phyloP scores from a whole-genome alignment of 2,888 invertebrate genomes.

The Drosophila atripex region DNA sequence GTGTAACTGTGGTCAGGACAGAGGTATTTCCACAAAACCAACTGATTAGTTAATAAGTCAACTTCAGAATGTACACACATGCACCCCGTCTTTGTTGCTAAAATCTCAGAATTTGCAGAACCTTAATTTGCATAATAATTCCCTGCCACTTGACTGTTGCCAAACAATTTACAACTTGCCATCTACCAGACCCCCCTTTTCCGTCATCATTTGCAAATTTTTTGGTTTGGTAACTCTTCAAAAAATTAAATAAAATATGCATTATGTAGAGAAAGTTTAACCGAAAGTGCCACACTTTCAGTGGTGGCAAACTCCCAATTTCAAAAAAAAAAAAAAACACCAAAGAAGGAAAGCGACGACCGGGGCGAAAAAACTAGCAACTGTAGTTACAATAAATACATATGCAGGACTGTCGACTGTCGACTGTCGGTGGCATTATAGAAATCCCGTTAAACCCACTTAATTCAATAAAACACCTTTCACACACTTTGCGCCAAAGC shows the following conservation, averaged over 20 bases:
- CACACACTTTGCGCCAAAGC: conserved; percentile 77
- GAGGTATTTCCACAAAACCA: conserved; percentile 7
- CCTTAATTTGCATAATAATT: conserved; percentile 35
- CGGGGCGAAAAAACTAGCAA: conserved; percentile 36
- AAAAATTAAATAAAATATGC: conserved; percentile 79
- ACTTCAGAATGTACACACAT: conserved; percentile 2
- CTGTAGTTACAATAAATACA: conserved; percentile 76
- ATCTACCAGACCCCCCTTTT: not conserved
- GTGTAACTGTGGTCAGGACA: conserved; percentile 23
- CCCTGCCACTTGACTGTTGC: conserved; percentile 69
- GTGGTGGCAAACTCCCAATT: conserved; percentile 18
- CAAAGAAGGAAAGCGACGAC: not conserved
- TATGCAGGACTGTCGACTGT: conserved; percentile 49
- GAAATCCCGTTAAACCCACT: conserved; percentile 79
- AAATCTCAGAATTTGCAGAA: conserved; percentile 8
- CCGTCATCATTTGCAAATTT: conserved; percentile 60
- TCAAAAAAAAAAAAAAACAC: not conserved
- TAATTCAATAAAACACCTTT: conserved; percentile 80
- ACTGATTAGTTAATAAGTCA: conserved; percentile 33
- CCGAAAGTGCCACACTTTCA: conserved; percentile 60
- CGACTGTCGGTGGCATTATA: conserved; percentile 67
- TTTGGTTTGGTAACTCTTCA: conserved; percentile 60
- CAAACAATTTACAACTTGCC: conserved; percentile 58
- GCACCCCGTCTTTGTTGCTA: not conserved
- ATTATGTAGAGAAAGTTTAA: conserved; percentile 68